phyloP scores from a whole-genome alignment of 2,888 invertebrate species.

The Rhagophthalmus giganteus region DNA sequence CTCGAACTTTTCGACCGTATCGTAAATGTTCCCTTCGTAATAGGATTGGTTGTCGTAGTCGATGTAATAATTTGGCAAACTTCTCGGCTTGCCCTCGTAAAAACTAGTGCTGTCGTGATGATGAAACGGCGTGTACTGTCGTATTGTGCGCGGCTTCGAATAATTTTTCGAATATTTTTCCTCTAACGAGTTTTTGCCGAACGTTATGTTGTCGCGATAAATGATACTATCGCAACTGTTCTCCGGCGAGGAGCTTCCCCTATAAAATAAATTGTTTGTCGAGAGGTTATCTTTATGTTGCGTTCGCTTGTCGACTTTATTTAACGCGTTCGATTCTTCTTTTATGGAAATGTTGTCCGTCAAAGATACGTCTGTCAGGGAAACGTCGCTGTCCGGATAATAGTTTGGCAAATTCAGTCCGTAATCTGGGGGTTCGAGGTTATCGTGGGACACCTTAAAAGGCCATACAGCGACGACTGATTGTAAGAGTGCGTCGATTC shows the following conservation, averaged over 20 bases:
- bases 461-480: constrained; percentile 58
- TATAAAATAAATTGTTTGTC: constrained; percentile 22
- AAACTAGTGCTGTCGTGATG: constrained; percentile 35
- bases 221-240: constrained; percentile 43
- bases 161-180: constrained; percentile 37
- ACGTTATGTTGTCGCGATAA: constrained; percentile 53
- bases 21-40: constrained; percentile 21
- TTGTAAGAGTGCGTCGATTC: constrained; percentile 61
- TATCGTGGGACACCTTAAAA: constrained; percentile 43
- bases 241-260: constrained; percentile 17
- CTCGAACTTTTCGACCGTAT: constrained; percentile 15
- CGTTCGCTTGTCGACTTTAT: constrained; percentile 7
- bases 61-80: constrained; percentile 39
- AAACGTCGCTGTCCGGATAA: constrained; percentile 56
- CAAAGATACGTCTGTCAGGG: constrained; percentile 49
- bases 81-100: constrained; percentile 40
- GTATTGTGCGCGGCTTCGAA: constrained; percentile 46
- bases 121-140: constrained; percentile 48
- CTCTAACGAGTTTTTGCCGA: constrained; percentile 46
- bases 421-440: constrained; percentile 49
- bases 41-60: constrained; percentile 9
- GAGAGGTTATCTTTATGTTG: constrained; percentile 19
- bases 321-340: constrained; percentile 8
- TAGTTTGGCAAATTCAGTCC: constrained; percentile 53
- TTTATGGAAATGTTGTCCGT: constrained; percentile 55